A percentile compares a stretch with the other conserved stretches of the same genome.
Evolutionary conservation across 2,113 vertebrate genomes (phyloP).

Genomic region (Lepus europaeus): DNA sequence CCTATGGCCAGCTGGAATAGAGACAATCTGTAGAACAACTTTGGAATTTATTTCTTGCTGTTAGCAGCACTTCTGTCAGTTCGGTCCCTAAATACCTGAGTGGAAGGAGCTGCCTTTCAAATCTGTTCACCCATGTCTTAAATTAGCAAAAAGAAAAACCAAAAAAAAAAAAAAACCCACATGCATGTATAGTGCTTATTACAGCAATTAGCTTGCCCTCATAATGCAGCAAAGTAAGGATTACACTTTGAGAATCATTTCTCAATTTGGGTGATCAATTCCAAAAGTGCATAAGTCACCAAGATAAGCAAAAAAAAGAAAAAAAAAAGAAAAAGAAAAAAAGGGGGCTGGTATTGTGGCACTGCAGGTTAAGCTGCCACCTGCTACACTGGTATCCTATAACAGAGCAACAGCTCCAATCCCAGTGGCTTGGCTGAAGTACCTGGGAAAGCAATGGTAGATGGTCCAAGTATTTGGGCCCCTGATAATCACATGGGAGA

Average conservation of each 20-base stretch:
- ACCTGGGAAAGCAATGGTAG: too few relatives aligned
- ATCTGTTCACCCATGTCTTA: not conserved
- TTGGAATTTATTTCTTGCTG: not conserved
- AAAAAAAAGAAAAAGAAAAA: too few relatives aligned
- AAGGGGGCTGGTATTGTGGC: too few relatives aligned
- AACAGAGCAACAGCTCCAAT: too few relatives aligned
- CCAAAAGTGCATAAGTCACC: not conserved
- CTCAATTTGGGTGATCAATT: conserved; percentile 39
- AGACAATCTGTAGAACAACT: not conserved
- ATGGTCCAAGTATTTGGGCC: too few relatives aligned
- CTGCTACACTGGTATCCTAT: too few relatives aligned
- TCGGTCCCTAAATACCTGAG: not conserved
- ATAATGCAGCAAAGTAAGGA: not conserved
- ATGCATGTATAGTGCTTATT: not conserved
- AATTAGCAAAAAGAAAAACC: not conserved
- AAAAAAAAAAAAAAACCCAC: not conserved
- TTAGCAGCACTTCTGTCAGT: not conserved
- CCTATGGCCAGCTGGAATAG: not conserved
- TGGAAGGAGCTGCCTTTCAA: not conserved
- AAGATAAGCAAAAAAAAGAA: conserved; percentile 1
- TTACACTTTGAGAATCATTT: not conserved
- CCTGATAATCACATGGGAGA: too few relatives aligned
- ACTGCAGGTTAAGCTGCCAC: too few relatives aligned
- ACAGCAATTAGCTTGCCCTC: not conserved
- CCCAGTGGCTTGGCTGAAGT: too few relatives aligned